phyloP scores from a whole-genome alignment of 2,888 invertebrate genomes.

The Xanthorhoe spadicearia region DNA sequence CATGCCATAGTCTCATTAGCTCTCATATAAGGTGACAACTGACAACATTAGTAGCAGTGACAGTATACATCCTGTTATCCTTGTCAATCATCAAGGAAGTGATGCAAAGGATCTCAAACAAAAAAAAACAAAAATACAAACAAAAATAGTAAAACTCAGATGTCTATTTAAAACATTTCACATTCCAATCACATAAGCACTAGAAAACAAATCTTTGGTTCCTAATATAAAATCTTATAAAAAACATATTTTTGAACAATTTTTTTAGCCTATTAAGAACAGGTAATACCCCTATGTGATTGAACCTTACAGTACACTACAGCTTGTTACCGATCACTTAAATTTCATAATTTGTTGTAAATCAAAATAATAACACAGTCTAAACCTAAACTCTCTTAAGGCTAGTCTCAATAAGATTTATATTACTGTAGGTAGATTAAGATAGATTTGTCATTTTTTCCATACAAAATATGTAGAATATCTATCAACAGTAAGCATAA shows the following conservation, averaged over 20 bases:
- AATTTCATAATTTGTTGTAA: background rate
- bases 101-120: background rate
- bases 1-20: conserved; percentile 10
- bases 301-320: background rate
- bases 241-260: background rate
- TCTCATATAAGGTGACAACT: background rate
- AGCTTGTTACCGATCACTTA: background rate
- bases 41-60: background rate
- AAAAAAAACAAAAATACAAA: conserved; percentile 16
- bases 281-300: background rate
- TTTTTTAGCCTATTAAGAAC: background rate
- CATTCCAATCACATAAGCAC: conserved; percentile 1
- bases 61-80: conserved; percentile 17
- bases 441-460: too few relatives aligned
- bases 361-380: background rate
- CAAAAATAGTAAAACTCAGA: background rate
- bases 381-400: background rate
- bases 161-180: conserved; percentile 12
- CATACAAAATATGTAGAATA: too few relatives aligned
- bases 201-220: conserved; percentile 23
- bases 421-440: too few relatives aligned
- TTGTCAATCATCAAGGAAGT: conserved; percentile 9
- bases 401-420: too few relatives aligned
- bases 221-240: background rate
- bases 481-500: too few relatives aligned